These are phyloP conservation scores for Malurus cyaneus DNA, from an alignment of 2,113 vertebrate species.

Conservation along the genomic window DNA sequence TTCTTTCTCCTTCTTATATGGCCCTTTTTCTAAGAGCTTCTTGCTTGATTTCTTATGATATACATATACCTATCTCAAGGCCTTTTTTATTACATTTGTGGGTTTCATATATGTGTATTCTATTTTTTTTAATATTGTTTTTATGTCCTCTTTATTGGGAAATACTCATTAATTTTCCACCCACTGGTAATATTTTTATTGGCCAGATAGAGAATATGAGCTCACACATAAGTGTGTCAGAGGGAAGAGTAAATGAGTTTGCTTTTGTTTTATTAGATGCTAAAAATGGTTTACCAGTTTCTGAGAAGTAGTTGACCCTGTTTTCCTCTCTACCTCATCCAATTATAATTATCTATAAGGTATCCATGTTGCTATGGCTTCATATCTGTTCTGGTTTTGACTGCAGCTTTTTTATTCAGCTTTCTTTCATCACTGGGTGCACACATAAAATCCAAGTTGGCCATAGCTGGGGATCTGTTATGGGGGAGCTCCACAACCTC, in stretches of 20 bases:
- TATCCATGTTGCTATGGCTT: not conserved
- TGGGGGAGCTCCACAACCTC: not conserved
- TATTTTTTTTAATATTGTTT: not conserved
- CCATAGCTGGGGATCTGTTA: not conserved
- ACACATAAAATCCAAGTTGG: not conserved
- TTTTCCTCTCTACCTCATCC: not conserved
- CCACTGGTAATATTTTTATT: not conserved
- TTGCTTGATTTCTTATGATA: not conserved
- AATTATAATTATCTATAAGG: not conserved
- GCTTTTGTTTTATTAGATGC: not conserved
- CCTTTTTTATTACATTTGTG: not conserved
- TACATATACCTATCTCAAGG: not conserved
- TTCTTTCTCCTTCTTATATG: not conserved
- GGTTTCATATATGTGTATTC: not conserved
- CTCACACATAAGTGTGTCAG: not conserved
- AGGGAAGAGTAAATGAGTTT: not conserved
- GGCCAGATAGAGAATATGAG: not conserved
- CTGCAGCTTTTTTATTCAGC: not conserved
- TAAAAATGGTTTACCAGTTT: not conserved
- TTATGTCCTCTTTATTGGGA: not conserved
- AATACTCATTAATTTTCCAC: not conserved
- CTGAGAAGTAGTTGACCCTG: not conserved
- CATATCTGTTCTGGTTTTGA: not conserved
- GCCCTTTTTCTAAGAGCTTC: not conserved
- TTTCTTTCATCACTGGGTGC: not conserved